A percentile compares a stretch with the other conserved stretches of the same genome.
Conservation (phyloP, 2,888 invertebrate genomes). For the Ormyrus nitidulus region DNA sequence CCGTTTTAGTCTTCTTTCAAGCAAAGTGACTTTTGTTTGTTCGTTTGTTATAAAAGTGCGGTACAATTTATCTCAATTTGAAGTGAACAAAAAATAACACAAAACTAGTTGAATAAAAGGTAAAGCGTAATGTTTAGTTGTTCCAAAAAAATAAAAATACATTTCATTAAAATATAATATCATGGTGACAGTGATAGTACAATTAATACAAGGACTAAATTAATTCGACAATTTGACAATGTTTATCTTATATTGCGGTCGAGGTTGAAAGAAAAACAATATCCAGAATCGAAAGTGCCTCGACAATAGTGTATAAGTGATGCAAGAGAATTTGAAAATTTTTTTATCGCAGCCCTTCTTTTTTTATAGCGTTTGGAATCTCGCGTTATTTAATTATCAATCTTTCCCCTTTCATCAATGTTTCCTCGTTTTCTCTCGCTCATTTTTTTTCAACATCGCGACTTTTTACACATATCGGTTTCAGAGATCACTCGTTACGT, state of each 20-base stretch:
- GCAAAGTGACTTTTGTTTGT: conserved; percentile 18
- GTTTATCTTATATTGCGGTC: conserved; percentile 10
- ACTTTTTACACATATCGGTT: conserved; percentile 55
- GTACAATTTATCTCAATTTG: conserved; percentile 23
- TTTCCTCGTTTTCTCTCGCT: conserved; percentile 19
- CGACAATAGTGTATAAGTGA: conserved; percentile 19
- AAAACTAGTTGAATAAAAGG: conserved; percentile 31
- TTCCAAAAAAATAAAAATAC: conserved; percentile 36
- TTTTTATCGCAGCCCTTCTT: neutral
- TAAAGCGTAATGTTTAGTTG: conserved; percentile 39
- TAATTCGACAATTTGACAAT: conserved; percentile 15
- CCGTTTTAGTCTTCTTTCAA: conserved; percentile 26
- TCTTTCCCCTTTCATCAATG: conserved; percentile 23
- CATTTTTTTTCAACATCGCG: conserved; percentile 27
- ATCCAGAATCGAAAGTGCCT: conserved; percentile 55
- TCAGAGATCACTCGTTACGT: conserved; percentile 69
- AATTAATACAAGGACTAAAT: conserved; percentile 32
- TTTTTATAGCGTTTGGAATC: conserved; percentile 13
- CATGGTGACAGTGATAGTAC: conserved; percentile 28
- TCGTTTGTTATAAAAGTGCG: conserved; percentile 39
- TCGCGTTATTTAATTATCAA: conserved; percentile 25
- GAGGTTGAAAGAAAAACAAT: conserved; percentile 30
- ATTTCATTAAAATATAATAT: conserved; percentile 45
- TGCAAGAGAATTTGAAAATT: conserved; percentile 20
- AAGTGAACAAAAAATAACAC: conserved; percentile 30